These are phyloP conservation scores for Perca schrenkii DNA, from an alignment of 2,113 vertebrate species.

Conservation along the genomic window DNA sequence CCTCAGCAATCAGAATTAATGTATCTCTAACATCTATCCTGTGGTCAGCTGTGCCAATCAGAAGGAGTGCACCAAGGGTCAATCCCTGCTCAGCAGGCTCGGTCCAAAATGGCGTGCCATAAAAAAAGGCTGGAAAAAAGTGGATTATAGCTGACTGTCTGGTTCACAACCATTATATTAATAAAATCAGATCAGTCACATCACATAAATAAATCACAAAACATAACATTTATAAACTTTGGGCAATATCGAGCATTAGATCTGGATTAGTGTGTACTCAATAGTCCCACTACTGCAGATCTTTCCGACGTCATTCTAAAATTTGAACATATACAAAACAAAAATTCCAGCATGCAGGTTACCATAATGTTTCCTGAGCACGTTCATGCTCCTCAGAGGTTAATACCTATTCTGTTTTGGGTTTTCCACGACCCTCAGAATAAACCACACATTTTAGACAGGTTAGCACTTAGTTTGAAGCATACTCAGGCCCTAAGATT, in stretches of 20 bases:
- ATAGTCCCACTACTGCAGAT: neutral
- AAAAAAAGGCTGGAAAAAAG: neutral
- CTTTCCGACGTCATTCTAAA: neutral
- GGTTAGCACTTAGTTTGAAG: too few relatives aligned
- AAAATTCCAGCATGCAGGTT: neutral
- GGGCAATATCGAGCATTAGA: neutral
- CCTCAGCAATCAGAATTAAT: neutral
- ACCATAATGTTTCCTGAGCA: neutral
- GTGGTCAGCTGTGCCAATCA: conserved; percentile 4
- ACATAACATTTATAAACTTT: neutral
- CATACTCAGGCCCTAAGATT: too few relatives aligned
- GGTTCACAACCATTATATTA: neutral
- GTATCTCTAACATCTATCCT: neutral
- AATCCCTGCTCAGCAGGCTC: conserved; percentile 6
- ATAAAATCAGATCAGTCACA: too few relatives aligned
- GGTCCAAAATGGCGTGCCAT: neutral
- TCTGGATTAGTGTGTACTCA: neutral
- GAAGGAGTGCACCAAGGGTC: neutral
- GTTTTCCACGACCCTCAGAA: neutral
- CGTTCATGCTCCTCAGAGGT: neutral
- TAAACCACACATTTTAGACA: too few relatives aligned
- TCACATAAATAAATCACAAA: too few relatives aligned
- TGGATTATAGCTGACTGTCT: neutral
- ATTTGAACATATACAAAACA: neutral
- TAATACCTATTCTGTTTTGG: neutral